Evolutionary conservation across 2,888 invertebrate species (phyloP).

Genomic region (Fragum fragum): DNA sequence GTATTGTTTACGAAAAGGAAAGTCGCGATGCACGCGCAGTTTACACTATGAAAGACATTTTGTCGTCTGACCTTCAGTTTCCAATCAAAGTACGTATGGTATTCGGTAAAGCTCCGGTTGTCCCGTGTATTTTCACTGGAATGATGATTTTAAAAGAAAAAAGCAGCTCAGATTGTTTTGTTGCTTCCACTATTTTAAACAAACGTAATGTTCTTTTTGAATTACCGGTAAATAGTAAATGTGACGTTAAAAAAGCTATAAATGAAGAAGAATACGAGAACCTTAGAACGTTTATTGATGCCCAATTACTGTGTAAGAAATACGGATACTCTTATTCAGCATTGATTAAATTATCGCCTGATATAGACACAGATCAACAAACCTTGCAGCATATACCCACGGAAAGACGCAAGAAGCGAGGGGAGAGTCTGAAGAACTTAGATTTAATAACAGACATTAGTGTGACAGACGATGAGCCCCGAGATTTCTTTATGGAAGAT

Average conservation of each 20-base stretch:
- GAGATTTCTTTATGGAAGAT: conserved; percentile 69
- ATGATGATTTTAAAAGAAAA: conserved; percentile 72
- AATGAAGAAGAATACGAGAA: conserved; percentile 71
- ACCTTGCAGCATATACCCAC: conserved; percentile 78
- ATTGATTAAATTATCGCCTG: conserved; percentile 79
- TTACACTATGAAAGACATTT: conserved; percentile 79
- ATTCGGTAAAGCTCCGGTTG: conserved; percentile 81
- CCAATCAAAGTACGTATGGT: conserved; percentile 80
- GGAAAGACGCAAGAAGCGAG: conserved; percentile 70
- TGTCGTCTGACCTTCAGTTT: conserved; percentile 70
- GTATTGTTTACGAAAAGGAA: conserved; percentile 78
- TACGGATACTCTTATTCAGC: conserved; percentile 74
- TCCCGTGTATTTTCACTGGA: conserved; percentile 81
- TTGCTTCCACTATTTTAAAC: conserved; percentile 77
- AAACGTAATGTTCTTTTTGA: conserved; percentile 81
- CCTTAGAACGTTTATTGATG: conserved; percentile 74
- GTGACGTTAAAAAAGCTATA: conserved; percentile 57
- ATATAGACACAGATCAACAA: conserved; percentile 76
- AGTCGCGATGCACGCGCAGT: conserved; percentile 72
- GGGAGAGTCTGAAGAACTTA: conserved; percentile 73
- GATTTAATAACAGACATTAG: conserved; percentile 81
- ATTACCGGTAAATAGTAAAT: conserved; percentile 67
- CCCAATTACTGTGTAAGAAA: conserved; percentile 74
- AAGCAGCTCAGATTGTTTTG: conserved; percentile 67
- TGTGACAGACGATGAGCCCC: conserved; percentile 75